A percentile compares a stretch with the other conserved stretches of the same genome.
Conservation (phyloP, 2,113 vertebrate genomes). For the Thunnus thynnus region DNA sequence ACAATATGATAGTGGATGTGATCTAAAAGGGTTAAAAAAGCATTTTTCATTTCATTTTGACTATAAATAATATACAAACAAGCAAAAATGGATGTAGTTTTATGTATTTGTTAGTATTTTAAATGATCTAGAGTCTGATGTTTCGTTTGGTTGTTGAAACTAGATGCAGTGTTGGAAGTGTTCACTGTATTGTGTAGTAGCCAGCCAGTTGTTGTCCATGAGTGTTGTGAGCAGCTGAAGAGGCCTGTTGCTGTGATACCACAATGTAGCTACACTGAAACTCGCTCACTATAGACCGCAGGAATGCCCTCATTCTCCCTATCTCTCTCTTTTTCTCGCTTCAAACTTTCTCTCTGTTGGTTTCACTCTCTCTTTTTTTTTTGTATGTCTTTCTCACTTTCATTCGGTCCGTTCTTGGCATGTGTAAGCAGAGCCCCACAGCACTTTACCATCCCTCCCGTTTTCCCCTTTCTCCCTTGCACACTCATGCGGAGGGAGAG, state of each 20-base stretch:
- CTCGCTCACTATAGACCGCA: constrained; percentile 57
- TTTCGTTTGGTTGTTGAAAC: constrained; percentile 10
- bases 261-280: constrained; percentile 57
- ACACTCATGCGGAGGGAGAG: constrained; percentile 44
- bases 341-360: constrained; percentile 46
- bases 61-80: not conserved
- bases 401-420: constrained; percentile 62
- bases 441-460: constrained; percentile 45
- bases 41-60: too few relatives aligned
- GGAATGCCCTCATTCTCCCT: constrained; percentile 68
- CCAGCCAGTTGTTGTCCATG: constrained; percentile 59
- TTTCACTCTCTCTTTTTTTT: constrained; percentile 26
- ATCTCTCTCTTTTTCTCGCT: constrained; percentile 40
- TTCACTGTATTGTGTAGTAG: constrained; percentile 12
- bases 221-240: constrained; percentile 72
- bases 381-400: constrained; percentile 60
- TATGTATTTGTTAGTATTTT: not conserved
- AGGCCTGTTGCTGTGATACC: constrained; percentile 74
- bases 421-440: constrained; percentile 63
- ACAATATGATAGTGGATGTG: too few relatives aligned
- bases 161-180: constrained; percentile 22
- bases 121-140: constrained; percentile 1
- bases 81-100: not conserved
- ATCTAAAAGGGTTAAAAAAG: too few relatives aligned
- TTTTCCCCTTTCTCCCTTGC: constrained; percentile 26